Conservation (phyloP, 2,113 vertebrate genomes). For the Oreotragus oreotragus region DNA sequence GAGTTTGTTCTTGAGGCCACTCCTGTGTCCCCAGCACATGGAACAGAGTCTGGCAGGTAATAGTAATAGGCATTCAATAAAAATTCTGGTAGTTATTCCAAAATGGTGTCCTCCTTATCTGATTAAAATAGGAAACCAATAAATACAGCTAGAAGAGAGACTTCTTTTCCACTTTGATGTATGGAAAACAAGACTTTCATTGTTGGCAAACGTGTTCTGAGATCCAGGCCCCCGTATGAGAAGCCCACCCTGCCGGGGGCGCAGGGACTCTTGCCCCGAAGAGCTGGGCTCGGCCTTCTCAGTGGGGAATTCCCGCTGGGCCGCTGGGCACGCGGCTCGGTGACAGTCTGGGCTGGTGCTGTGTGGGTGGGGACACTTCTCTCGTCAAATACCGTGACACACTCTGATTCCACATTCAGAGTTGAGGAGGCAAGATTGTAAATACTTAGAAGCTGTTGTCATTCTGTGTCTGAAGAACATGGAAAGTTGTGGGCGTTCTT, state of each 20-base stretch:
- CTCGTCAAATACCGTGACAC: conserved; percentile 75
- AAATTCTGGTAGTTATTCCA: neutral
- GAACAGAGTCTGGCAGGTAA: neutral
- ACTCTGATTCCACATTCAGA: conserved; percentile 56
- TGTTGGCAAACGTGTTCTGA: fast-evolving
- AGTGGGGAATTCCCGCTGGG: conserved; percentile 82
- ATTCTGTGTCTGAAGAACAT: conserved; percentile 38
- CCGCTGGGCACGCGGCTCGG: conserved; percentile 62
- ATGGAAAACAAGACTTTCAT: neutral
- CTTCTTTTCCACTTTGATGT: neutral
- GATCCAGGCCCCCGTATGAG: conserved; percentile 62
- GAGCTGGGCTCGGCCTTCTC: conserved; percentile 73
- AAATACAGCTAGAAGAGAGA: neutral
- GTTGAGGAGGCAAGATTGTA: conserved; percentile 36
- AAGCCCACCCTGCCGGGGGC: conserved; percentile 53
- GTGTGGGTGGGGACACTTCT: conserved; percentile 84
- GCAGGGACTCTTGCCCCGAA: conserved; percentile 39
- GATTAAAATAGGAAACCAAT: neutral
- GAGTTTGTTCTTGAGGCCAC: neutral
- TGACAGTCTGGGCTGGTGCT: conserved; percentile 62
- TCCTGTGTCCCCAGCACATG: neutral
- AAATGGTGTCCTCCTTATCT: neutral
- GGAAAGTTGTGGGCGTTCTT: conserved; percentile 54
- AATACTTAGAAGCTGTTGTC: conserved; percentile 55
- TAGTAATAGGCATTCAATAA: neutral